Evolutionary conservation across 2,888 invertebrate species (phyloP), one percentile per base, ranked within the genome.

Genomic region (Erebia epiphron): DNA sequence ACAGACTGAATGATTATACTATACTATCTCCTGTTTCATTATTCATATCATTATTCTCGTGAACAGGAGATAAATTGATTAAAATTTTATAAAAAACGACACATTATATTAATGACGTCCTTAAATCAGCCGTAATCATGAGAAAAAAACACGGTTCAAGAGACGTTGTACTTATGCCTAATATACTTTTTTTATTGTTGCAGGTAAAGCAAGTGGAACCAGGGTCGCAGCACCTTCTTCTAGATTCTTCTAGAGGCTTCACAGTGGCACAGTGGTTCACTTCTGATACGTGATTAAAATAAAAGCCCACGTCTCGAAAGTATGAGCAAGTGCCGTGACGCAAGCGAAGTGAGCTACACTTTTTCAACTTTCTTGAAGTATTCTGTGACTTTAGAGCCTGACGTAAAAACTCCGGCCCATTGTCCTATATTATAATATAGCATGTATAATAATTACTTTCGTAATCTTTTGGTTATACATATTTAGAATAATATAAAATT

Each of bases 121-220:
- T 26, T 26, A 26, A 26, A 26, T 26, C 26, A 26, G 26, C 35
- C n/a, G 2, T 3, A n/a, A n/a, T 41, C 41, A n/a, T 41, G 35
- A 41, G 41, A 58, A 58, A 58, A 35, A 8, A 26, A n/a, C 35
- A 1, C 14, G 21, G 14, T n/a, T 9, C n/a, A 43, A 16, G 9
- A 35, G 26, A 8, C 73, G 79, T 71, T 68, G 75, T 14, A 14
- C 26, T 3, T 9, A 26, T 49, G 9, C n/a, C 0, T 50, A 50
- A 14, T 50, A 35, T 52, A 26, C n/a, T n/a, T 9, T 67, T n/a
- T 41, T n/a, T 26, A 58, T 91, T 91, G 88, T 91, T 92, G 60
- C 92, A 92, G 92, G 91, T 92, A 92, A 92, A 91, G 88, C 80
- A 80, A 77, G 89, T 86, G 88, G 82, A 84, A 83, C 80, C 86